These are phyloP conservation scores for Drosophila paracracens DNA, from an alignment of 2,888 invertebrate genomes.

Conservation along the genomic window DNA sequence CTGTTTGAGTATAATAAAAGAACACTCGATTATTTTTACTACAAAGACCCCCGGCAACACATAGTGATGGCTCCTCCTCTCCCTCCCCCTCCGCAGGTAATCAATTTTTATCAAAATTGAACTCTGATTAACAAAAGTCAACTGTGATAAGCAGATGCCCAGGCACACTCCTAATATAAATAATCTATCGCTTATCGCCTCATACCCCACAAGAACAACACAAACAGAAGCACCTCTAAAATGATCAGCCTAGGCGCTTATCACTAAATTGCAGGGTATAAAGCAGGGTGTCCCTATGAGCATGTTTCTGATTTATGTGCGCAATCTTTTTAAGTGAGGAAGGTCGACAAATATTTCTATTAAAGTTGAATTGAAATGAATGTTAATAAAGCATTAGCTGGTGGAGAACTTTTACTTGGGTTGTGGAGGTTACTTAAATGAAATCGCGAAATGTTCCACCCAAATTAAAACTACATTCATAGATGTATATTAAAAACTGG, in stretches of 20 bases:
- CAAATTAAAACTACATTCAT: neutral
- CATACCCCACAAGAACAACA: conserved; percentile 10
- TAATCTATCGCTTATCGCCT: conserved; percentile 28
- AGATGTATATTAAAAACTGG: neutral
- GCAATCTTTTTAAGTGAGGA: conserved; percentile 10
- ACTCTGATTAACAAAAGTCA: conserved; percentile 22
- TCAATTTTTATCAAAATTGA: conserved; percentile 7
- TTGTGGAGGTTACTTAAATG: neutral
- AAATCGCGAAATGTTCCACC: neutral
- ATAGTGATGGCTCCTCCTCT: no score
- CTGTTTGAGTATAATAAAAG: neutral
- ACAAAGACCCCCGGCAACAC: neutral
- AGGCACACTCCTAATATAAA: neutral
- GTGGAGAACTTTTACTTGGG: neutral
- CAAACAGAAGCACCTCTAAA: conserved; percentile 22
- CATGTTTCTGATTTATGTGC: conserved; percentile 22
- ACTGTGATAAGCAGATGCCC: conserved; percentile 37
- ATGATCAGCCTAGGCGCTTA: conserved; percentile 30
- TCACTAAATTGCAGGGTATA: conserved; percentile 17
- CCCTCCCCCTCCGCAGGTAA: conserved; percentile 2
- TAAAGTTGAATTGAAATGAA: conserved; percentile 6
- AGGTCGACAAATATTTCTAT: conserved; percentile 33
- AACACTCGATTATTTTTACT: conserved; percentile 14
- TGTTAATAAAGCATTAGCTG: neutral
- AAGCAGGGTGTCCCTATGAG: neutral